These are phyloP conservation scores for Drosophila gunungcola DNA, from an alignment of 1,140 invertebrate genomes.

Conservation along the genomic window DNA sequence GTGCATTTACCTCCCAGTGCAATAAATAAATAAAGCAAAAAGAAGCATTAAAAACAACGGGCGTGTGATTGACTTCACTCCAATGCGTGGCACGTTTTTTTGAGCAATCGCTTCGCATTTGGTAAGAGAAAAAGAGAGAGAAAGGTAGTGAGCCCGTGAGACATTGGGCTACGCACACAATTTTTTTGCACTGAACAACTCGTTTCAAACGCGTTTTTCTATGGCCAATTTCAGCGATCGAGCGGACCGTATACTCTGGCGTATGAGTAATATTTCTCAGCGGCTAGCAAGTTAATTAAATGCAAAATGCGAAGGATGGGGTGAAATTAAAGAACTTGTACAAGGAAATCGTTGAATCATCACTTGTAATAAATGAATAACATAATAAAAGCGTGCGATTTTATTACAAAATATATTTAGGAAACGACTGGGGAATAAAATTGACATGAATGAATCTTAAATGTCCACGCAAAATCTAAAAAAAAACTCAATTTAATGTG, in stretches of 20 bases:
- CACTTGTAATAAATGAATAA: neutral
- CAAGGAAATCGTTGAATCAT: constrained; percentile 33
- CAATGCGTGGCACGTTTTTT: constrained; percentile 77
- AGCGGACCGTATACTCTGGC: constrained; percentile 23
- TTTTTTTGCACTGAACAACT: constrained; percentile 37
- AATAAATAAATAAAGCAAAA: constrained; percentile 30
- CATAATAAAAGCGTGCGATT: neutral
- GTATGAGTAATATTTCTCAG: constrained; percentile 62
- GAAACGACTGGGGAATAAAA: no score
- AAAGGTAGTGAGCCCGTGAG: constrained; percentile 2
- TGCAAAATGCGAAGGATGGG: constrained; percentile 14
- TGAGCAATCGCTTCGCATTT: constrained; percentile 55
- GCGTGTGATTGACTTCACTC: constrained; percentile 47
- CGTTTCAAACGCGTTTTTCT: constrained; percentile 58
- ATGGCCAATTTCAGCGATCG: constrained; percentile 46
- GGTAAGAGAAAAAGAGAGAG: constrained; percentile 14
- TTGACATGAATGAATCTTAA: no score
- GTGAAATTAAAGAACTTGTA: constrained; percentile 18
- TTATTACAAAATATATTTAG: neutral
- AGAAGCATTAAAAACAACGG: constrained; percentile 29
- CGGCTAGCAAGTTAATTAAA: constrained; percentile 35
- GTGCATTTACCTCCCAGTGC: constrained; percentile 78
- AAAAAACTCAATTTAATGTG: no score
- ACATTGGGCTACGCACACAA: constrained; percentile 33
- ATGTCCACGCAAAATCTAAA: no score